Conservation (phyloP, 2,113 vertebrate genomes). For the Cyanoramphus novaezelandiae region DNA sequence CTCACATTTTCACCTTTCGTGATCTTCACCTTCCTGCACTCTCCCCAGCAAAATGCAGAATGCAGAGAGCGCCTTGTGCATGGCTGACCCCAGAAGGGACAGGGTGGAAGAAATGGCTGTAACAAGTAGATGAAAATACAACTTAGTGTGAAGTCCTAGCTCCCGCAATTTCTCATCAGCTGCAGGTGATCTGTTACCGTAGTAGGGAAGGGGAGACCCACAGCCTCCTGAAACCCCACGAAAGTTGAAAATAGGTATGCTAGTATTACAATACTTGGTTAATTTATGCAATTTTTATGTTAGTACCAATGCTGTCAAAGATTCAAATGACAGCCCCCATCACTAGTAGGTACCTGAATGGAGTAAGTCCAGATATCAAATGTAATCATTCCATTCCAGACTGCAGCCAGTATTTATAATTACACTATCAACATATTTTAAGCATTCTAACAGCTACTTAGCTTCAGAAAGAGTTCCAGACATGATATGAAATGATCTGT, state of each 20-base stretch:
- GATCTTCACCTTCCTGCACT: not conserved
- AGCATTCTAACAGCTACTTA: not conserved
- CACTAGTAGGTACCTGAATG: not conserved
- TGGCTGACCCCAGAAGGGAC: not conserved
- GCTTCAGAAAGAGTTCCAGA: not conserved
- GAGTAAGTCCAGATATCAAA: not conserved
- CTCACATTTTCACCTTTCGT: not conserved
- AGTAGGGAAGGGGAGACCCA: not conserved
- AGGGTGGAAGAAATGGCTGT: not conserved
- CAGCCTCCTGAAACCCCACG: accelerated
- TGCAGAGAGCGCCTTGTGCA: not conserved
- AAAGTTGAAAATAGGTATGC: not conserved
- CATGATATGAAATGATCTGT: not conserved
- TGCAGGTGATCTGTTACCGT: not conserved
- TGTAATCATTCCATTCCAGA: not conserved
- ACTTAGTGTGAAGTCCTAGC: not conserved
- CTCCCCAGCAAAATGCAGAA: not conserved
- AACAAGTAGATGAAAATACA: not conserved
- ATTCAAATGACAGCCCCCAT: not conserved
- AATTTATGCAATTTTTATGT: not conserved
- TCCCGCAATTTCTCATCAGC: not conserved
- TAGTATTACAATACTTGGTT: not conserved
- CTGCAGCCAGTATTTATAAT: not conserved
- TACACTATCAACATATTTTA: not conserved
- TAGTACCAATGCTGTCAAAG: not conserved